Base-by-base conservation (phyloP, 1,140 invertebrate genomes). In the Drosophila insularis region DNA sequence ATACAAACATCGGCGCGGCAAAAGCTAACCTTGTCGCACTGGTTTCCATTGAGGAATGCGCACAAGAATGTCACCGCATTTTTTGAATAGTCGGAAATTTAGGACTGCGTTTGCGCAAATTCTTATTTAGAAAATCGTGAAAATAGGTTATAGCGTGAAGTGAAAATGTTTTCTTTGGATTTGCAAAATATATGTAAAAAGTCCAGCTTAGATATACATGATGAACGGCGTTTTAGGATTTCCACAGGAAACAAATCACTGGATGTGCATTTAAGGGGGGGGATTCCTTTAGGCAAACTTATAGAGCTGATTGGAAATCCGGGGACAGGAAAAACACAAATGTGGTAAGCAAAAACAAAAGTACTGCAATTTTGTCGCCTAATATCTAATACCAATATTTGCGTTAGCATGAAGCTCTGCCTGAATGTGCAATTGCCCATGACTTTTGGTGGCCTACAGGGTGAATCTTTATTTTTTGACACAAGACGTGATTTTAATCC, bases 381-480 rank as follows among this genome's bases (percentile, higher is more conserved):
- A 31, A 46, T 53, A 31, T 21, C 0, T 17, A 19, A 4, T 8
- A 5, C 19, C 4, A 4, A 7, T 50, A 27, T 39, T 31, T 58
- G 6, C 2, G 4, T 27, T 37, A 80, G 77, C 21, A 27, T 80
- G 13, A 37, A 80, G 23, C 63, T 85, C 2, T 78, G 81, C 14
- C 39, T 85, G 6, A 74, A 78, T 65, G 74, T 85, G 11, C 81
- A 85, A 68, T 39, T 74, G 27, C 71, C 66, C 0, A 55, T 62
- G 14, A 6, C 1, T 2, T 17, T 27, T 7, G 60, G 75, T 1
- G 81, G 81, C 4, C 2, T 81, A 6, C 69, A 66, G 5, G 79
- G 71, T 2, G 63, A 65, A 39, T 80, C 80, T 7, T 56, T 87
- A 11, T 89, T 71, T 32, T 59, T 87, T 7, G 82, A 87, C 32